Percentiles rank a stretch among this genome's conserved stretches.
Evolutionary conservation across 2,888 invertebrate species (phyloP).

Genomic region (Troglohyphantes excavatus): DNA sequence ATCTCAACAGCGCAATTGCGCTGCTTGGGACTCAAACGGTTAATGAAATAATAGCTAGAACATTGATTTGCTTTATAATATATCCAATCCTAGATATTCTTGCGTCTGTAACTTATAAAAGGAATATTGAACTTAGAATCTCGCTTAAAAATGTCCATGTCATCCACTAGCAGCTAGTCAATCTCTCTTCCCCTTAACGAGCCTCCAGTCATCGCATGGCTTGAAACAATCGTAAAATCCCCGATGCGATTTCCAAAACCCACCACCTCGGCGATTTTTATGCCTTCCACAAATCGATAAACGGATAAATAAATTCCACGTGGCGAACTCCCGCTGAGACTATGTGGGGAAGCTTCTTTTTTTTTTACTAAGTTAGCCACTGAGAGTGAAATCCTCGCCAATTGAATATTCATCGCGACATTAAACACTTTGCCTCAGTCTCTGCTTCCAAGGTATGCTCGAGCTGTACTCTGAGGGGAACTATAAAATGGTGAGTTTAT

Average conservation of each 20-base stretch:
- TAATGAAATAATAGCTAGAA: too few relatives aligned
- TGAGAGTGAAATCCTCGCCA: constrained; percentile 6
- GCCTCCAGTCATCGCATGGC: constrained; percentile 15
- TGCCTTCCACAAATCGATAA: constrained; percentile 32
- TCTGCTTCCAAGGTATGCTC: background rate
- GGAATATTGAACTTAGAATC: too few relatives aligned
- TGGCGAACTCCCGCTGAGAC: constrained; percentile 17
- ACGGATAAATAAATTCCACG: constrained; percentile 49
- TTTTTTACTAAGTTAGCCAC: constrained; percentile 54
- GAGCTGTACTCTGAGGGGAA: background rate
- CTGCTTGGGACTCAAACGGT: too few relatives aligned
- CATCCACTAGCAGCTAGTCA: too few relatives aligned
- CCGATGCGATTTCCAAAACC: constrained; percentile 11
- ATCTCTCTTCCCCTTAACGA: too few relatives aligned
- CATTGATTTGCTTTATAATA: too few relatives aligned
- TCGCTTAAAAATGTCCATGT: too few relatives aligned
- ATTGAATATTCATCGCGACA: constrained; percentile 60
- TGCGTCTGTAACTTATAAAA: too few relatives aligned
- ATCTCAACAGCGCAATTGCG: too few relatives aligned
- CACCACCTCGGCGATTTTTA: constrained; percentile 41
- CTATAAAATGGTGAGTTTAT: constrained; percentile 48
- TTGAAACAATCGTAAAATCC: constrained; percentile 46
- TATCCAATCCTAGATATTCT: too few relatives aligned
- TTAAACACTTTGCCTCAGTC: constrained; percentile 39
- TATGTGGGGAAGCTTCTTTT: constrained; percentile 18